Evolutionary conservation across 2,888 invertebrate genomes (phyloP).

Genomic region (Phaedon cochleariae): DNA sequence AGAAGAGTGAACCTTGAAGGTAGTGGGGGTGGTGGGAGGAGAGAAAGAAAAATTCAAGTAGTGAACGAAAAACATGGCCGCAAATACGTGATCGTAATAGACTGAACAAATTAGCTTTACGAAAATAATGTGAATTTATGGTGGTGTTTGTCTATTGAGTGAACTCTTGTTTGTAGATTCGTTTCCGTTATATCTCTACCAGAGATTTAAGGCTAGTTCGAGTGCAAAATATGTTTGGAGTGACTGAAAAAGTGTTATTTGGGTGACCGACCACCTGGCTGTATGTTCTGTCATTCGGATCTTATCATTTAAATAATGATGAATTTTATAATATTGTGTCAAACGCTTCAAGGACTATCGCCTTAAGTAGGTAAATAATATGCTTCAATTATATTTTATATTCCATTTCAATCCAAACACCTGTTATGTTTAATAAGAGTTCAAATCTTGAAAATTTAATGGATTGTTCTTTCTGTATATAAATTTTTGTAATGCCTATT

Average conservation of each 20-base stretch:
- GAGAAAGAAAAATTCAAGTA: neutral
- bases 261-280: conserved; percentile 61
- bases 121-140: conserved; percentile 39
- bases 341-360: conserved; percentile 49
- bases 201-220: conserved; percentile 31
- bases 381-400: conserved; percentile 17
- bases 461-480: too few relatives aligned
- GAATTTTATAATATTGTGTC: conserved; percentile 50
- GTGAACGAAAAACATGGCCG: conserved; percentile 45
- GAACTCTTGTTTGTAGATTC: conserved; percentile 20
- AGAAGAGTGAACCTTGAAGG: neutral
- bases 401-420: neutral
- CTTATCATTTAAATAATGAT: conserved; percentile 54
- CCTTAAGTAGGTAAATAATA: conserved; percentile 53
- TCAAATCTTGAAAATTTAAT: neutral
- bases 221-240: conserved; percentile 43
- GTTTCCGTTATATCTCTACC: conserved; percentile 18
- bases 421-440: neutral
- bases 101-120: conserved; percentile 35
- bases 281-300: conserved; percentile 52
- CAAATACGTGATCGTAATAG: conserved; percentile 37
- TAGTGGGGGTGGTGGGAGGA: neutral
- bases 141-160: conserved; percentile 36
- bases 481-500: too few relatives aligned
- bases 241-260: conserved; percentile 47